Base-by-base conservation (phyloP, 2,888 invertebrate species). In the Calameuta filiformis region DNA sequence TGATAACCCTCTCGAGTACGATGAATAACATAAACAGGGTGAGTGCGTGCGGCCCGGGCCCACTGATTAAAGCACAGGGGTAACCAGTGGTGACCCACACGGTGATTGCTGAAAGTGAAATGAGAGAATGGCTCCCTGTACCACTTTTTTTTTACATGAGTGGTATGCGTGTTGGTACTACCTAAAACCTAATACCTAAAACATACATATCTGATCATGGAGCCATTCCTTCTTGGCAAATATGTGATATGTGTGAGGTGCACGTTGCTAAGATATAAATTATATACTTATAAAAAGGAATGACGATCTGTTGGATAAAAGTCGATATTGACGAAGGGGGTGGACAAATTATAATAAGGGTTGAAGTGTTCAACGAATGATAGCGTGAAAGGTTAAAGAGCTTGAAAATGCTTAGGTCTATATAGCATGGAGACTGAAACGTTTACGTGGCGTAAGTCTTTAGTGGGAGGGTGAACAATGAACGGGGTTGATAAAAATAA, bases 1-100 rank as follows among this genome's bases (percentile, higher is more conserved):
- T 80, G 82, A 83, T 83, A 81, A 83, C 83, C 83, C 83, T 83
- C 81, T 79, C 75, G 83, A 80, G 80, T 81, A 78, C 83, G 78
- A 77, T 79, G 81, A 83, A 79, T 77, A 81, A 83, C 80, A 80
- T 80, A 83, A 83, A 83, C 83, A 80, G 77, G 77, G 77, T 79
- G 56, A 56, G 56, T 56, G 56, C 56, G 56, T 56, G 23, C 56
- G 9, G 56, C 9, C 56, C 56, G 9, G 23, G 56, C 6, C 56
- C 56, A 56, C 56, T 56, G 56, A 23, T 23, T 56, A 56, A 56
- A 56, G 56, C 23, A 56, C 23, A 56, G 56, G 56, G 56, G 23
- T 56, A 56, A 56, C 56, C 56, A 56, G 56, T 56, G 56, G 56
- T 9, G 56, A 56, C 81, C 79, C 82, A 56, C 23, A 9, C 56